Conservation (phyloP, 2,797 vertebrate species). For the Chanos chanos region DNA sequence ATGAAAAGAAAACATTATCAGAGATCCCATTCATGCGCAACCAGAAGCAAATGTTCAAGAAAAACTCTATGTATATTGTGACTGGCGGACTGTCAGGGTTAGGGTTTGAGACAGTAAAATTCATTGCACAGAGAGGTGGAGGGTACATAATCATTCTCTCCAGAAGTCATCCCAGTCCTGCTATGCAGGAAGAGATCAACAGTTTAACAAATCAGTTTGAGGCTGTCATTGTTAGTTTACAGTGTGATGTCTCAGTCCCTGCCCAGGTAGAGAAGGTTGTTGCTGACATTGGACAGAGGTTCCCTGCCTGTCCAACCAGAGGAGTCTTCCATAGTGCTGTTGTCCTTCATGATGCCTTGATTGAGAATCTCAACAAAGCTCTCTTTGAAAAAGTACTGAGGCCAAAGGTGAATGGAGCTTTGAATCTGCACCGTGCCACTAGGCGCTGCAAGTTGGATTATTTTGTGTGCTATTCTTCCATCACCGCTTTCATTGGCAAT, state of each 20-base stretch:
- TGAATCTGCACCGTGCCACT: slow-evolving; percentile 82
- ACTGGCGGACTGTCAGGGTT: slow-evolving; percentile 83
- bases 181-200: slow-evolving; percentile 66
- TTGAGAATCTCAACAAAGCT: slow-evolving; percentile 70
- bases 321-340: slow-evolving; percentile 86
- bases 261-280: slow-evolving; percentile 69
- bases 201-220: slow-evolving; percentile 59
- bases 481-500: slow-evolving; percentile 81
- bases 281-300: slow-evolving; percentile 57
- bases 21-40: slow-evolving; percentile 59
- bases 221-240: slow-evolving; percentile 58
- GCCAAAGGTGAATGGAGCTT: slow-evolving; percentile 79
- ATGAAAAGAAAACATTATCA: slow-evolving; percentile 41
- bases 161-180: slow-evolving; percentile 60
- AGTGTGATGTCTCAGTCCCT: slow-evolving; percentile 71
- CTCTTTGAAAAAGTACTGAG: slow-evolving; percentile 76
- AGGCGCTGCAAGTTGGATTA: slow-evolving; percentile 74
- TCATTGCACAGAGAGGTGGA: slow-evolving; percentile 76
- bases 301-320: slow-evolving; percentile 68
- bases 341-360: slow-evolving; percentile 72
- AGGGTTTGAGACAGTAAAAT: slow-evolving; percentile 83
- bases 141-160: slow-evolving; percentile 76
- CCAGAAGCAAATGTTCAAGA: slow-evolving; percentile 64
- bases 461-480: slow-evolving; percentile 86
- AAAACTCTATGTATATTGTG: slow-evolving; percentile 75